These are phyloP conservation scores for Isotomurus palustris DNA, from an alignment of 2,888 invertebrate species.

Conservation along the genomic window DNA sequence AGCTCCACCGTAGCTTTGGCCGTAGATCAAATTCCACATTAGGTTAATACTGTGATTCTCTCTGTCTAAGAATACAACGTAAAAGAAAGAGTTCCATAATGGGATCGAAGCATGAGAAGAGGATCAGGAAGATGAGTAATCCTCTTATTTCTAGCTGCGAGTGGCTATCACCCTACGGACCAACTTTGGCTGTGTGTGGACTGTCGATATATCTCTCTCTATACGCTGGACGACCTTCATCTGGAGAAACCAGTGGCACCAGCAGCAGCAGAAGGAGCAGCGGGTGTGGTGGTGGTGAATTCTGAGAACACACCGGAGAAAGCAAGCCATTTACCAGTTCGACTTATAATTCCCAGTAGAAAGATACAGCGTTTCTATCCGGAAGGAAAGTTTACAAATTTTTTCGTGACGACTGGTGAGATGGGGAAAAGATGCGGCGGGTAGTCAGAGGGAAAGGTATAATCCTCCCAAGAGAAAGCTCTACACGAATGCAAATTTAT, in stretches of 20 bases:
- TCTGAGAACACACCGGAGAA: too few relatives aligned
- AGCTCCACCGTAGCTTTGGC: too few relatives aligned
- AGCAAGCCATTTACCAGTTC: too few relatives aligned
- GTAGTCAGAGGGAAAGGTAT: slow-evolving; percentile 7
- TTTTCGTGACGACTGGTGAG: not conserved
- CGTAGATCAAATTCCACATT: not conserved
- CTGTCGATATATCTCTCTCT: too few relatives aligned
- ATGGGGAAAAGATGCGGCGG: not conserved
- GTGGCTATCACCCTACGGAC: slow-evolving; percentile 18
- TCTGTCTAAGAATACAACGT: not conserved
- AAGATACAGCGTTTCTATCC: too few relatives aligned
- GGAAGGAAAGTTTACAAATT: too few relatives aligned
- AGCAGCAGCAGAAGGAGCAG: too few relatives aligned
- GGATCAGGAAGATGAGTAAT: slow-evolving; percentile 15
- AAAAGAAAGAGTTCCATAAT: not conserved
- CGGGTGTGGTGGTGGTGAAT: too few relatives aligned
- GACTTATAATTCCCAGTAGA: too few relatives aligned
- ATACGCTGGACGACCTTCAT: too few relatives aligned
- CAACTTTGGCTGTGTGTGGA: too few relatives aligned
- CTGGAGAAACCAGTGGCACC: too few relatives aligned
- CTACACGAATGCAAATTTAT: slow-evolving; percentile 34
- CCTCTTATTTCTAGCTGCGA: slow-evolving; percentile 18
- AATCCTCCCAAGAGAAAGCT: slow-evolving; percentile 32
- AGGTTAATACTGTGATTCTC: not conserved
- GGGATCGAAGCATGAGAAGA: slow-evolving; percentile 9